These are phyloP conservation scores for Holacanthella duospinosa DNA, from an alignment of 2,888 invertebrate species.

Conservation along the genomic window DNA sequence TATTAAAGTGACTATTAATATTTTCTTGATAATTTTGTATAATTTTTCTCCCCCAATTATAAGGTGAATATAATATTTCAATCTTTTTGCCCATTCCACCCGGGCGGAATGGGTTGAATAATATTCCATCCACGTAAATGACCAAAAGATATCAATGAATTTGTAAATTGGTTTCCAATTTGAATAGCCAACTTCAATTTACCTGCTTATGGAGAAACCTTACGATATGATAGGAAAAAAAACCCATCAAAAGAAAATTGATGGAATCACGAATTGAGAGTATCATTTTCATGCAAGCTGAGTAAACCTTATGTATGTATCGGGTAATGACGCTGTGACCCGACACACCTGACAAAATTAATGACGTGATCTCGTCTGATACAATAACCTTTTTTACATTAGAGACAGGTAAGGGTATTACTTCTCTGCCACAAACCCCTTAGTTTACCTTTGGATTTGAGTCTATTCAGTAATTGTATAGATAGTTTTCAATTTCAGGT, in stretches of 20 bases:
- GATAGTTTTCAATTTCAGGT: not conserved
- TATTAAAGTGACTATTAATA: no score
- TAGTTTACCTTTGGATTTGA: no score
- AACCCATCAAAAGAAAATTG: slow-evolving; percentile 15
- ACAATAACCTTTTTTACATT: no score
- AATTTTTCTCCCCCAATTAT: no score
- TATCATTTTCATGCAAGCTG: slow-evolving; percentile 26
- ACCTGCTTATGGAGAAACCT: not conserved
- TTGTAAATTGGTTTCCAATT: slow-evolving; percentile 4
- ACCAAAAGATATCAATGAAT: no score
- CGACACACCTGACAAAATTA: slow-evolving; percentile 22
- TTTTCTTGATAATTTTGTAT: no score
- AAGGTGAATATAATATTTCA: no score
- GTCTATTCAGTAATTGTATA: not conserved
- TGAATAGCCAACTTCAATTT: not conserved
- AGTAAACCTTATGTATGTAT: slow-evolving; percentile 17
- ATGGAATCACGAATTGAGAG: slow-evolving; percentile 23
- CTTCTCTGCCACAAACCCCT: not conserved
- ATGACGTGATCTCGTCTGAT: slow-evolving; percentile 13
- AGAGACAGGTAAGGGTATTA: no score
- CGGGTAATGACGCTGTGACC: slow-evolving; percentile 30
- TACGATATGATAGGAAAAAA: slow-evolving; percentile 5
- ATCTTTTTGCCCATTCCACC: no score
- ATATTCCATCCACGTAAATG: no score
- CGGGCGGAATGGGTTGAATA: not conserved